Base-by-base conservation (phyloP, 2,888 invertebrate genomes). In the Anagyrus pseudococci region DNA sequence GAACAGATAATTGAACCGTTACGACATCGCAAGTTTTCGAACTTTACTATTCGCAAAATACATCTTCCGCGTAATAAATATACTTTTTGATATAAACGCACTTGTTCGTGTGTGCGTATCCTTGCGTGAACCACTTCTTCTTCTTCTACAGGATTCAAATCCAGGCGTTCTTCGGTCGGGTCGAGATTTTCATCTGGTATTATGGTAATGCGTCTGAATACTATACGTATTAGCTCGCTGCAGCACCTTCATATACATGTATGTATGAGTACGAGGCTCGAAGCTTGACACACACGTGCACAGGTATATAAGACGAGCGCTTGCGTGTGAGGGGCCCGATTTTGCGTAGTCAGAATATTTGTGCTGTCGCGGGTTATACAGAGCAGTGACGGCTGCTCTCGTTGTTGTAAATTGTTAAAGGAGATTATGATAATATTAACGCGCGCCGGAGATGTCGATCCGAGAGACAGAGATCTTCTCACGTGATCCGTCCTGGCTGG, bases 351-450 rank as follows among this genome's bases (percentile, higher is more conserved):
- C 62, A 66, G 58, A 66, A 66, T 62, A 55, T 50, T 56, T 47
- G 15, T 43, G 19, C 43, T 33, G 56, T n/a, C n/a, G n/a, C n/a
- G n/a, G n/a, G n/a, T n/a, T n/a, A n/a, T n/a, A n/a, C 6, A 29
- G 29, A 29, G 29, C 29, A 4, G 29, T 7, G 33, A n/a, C 43
- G 61, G 47, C 54, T 62, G 49, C 49, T 62, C 15, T 13, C 10
- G 15, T 37, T 37, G 33, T 37, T 37, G 33, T 57, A 53, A 66
- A 57, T 57, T 55, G 17, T 52, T 15, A 55, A 58, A 48, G 47
- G 58, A 58, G 67, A 62, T 62, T 66, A 66, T 66, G 58, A 66
- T 66, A 62, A 66, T 43, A 62, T 66, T 66, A 58, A 64, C 54
- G 44, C 46, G 22, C 47, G 10, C 20, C 13, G 13, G 8, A 22